phyloP scores from a whole-genome alignment of 2,113 vertebrate species.

The Xiphophorus hellerii region DNA sequence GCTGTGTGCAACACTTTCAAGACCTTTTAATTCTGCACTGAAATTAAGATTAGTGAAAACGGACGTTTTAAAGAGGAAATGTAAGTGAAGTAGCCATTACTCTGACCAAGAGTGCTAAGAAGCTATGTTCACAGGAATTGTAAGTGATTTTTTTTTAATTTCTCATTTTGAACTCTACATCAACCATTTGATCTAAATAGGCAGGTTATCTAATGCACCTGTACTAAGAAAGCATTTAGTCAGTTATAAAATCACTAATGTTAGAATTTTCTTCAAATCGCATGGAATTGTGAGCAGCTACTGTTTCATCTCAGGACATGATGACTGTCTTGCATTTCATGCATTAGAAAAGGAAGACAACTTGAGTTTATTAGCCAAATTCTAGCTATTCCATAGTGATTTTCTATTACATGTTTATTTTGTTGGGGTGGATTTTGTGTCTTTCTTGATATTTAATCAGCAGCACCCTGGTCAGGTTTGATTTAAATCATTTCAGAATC shows the following conservation, averaged over 20 bases:
- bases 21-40: constrained; percentile 29
- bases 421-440: too few species aligned
- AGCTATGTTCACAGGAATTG: background rate
- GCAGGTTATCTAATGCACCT: background rate
- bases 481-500: background rate
- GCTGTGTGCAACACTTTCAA: constrained; percentile 12
- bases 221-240: background rate
- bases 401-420: too few species aligned
- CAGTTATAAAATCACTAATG: background rate
- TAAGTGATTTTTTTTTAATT: background rate
- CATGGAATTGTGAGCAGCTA: background rate
- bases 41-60: constrained; percentile 56
- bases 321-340: background rate
- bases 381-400: background rate
- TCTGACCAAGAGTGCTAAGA: background rate
- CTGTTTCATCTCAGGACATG: background rate
- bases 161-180: background rate
- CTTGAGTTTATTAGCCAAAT: background rate
- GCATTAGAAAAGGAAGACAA: background rate
- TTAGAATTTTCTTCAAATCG: background rate
- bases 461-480: background rate
- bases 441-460: too few species aligned
- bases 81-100: background rate
- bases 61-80: constrained; percentile 11
- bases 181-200: background rate